Evolutionary conservation across 2,797 vertebrate species (phyloP), one percentile per base, ranked within the genome.

Genomic region (Fistularia tabacaria): DNA sequence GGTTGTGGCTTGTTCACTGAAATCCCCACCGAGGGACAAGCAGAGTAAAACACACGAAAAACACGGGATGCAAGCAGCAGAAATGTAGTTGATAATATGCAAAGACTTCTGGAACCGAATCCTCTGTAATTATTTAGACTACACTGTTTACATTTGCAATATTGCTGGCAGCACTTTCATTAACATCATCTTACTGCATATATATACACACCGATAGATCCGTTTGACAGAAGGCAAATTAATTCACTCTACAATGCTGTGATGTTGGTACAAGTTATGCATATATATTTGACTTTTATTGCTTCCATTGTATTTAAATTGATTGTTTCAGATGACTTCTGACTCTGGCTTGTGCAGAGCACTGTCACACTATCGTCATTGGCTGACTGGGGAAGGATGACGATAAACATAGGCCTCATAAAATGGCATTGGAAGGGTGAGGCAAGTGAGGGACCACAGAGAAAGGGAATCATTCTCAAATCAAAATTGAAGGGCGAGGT

Each of bases 101-200:
- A 79, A 72, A 82, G 74, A 74, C 80, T 73, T 50, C 40, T 58
- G 57, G 69, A 82, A 69, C 81, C 66, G 79, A 85, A 85, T 73
- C 52, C 53, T 68, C 58, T 45, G 69, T 76, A 87, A 81, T 77
- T 81, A 89, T 85, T 82, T 71, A 58, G 67, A 66, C 63, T 57
- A 49, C 71, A 56, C 76, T 60, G 73, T 86, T 87, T 83, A 79
- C 69, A 74, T 51, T 25, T 49, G 37, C 70, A 81, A 76, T 67
- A 61, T 59, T 66, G 69, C 66, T 87, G 85, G 87, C 84, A 73
- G 81, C 66, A 80, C 5, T 84, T 83, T 79, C 76, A 83, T 86
- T 83, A 83, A 66, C 68, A 54, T 60, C 60, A 57, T 59, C 49
- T 59, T 49, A 71, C 62, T 63, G 68, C 65, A 62, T 71, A 25